Conservation (phyloP, 2,888 invertebrate genomes). For the Melitaea athalia region DNA sequence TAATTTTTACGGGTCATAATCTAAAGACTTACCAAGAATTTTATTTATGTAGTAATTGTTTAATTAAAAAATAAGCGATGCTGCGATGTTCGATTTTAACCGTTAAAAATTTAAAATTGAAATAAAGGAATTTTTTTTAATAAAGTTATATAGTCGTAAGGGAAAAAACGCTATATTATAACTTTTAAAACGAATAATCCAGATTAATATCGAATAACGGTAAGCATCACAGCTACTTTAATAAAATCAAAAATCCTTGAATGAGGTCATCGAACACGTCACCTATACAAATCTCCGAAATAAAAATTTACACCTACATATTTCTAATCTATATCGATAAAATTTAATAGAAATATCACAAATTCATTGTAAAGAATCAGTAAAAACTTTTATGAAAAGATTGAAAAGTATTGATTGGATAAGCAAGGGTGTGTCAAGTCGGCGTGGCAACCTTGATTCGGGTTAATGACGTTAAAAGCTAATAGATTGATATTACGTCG, state of each 20-base stretch:
- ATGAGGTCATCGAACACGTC: constrained; percentile 51
- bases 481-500: not conserved
- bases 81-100: too few species aligned
- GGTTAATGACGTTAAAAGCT: constrained; percentile 7
- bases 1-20: too few species aligned
- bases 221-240: not conserved
- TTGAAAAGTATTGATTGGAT: constrained; percentile 9
- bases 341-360: not conserved
- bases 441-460: constrained; percentile 34
- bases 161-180: too few species aligned
- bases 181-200: too few species aligned
- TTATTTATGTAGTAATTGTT: not conserved
- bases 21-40: too few species aligned
- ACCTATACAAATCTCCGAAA: constrained; percentile 27
- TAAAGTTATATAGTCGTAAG: too few species aligned
- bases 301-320: not conserved
- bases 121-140: too few species aligned
- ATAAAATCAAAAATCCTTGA: constrained; percentile 44
- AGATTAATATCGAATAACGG: not conserved
- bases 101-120: too few species aligned
- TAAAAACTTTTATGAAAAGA: not conserved
- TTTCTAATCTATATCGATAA: not conserved
- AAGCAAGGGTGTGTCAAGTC: constrained; percentile 14
- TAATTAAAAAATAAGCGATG: not conserved
- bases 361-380: not conserved